These are phyloP conservation scores for Homarus americanus DNA, from an alignment of 1,140 invertebrate genomes.

Conservation along the genomic window DNA sequence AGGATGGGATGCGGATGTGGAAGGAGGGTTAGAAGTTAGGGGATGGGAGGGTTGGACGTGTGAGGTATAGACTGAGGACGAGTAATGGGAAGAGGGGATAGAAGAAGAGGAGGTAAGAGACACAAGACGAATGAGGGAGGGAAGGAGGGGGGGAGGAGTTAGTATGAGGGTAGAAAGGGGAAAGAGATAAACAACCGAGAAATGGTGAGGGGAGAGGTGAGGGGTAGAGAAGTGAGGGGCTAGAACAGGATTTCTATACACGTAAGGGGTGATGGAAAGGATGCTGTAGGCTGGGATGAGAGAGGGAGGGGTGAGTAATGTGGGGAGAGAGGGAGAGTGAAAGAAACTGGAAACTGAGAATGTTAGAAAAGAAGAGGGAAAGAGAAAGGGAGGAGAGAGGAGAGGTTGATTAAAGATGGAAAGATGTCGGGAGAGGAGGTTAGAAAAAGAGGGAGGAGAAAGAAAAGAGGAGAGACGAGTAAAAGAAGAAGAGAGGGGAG, in stretches of 20 bases:
- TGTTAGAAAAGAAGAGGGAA: too few relatives aligned
- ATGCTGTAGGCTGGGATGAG: background rate
- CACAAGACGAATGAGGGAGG: background rate
- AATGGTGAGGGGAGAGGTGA: too few relatives aligned
- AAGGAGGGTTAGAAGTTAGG: background rate
- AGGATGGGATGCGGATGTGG: background rate
- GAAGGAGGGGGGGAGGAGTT: background rate
- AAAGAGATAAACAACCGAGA: too few relatives aligned
- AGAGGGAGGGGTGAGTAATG: too few relatives aligned
- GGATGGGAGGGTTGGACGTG: background rate
- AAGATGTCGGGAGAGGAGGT: too few relatives aligned
- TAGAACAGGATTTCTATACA: background rate
- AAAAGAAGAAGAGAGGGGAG: conserved; percentile 11
- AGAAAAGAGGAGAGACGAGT: background rate
- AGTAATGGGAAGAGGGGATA: background rate
- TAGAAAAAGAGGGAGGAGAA: background rate
- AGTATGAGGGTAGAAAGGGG: background rate
- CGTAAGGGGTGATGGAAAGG: background rate
- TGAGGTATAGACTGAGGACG: background rate
- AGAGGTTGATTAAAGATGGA: background rate
- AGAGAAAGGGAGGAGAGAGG: background rate
- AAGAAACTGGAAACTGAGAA: too few relatives aligned
- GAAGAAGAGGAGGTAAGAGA: background rate
- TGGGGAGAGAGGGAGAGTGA: background rate
- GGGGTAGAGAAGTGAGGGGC: too few relatives aligned